Conservation (phyloP, 2,113 vertebrate species). For the Tragulus kanchil region DNA sequence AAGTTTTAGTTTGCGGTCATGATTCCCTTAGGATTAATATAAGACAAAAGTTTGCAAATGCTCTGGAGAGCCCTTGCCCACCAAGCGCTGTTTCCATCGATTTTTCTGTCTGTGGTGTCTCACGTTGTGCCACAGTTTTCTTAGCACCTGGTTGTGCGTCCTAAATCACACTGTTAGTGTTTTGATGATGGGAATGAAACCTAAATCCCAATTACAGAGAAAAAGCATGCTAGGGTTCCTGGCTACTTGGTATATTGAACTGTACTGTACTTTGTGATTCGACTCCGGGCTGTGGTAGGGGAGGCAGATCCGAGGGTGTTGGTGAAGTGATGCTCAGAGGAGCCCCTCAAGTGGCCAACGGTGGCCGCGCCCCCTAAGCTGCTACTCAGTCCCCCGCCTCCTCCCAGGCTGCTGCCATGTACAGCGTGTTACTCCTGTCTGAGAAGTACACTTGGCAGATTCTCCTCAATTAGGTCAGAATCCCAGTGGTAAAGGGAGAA, state of each 20-base stretch:
- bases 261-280: conserved; percentile 89
- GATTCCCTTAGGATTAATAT: conserved; percentile 55
- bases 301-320: conserved; percentile 80
- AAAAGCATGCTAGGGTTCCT: background rate
- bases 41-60: conserved; percentile 54
- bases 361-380: conserved; percentile 70
- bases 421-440: too few relatives aligned
- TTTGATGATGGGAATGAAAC: conserved; percentile 47
- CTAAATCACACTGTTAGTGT: conserved; percentile 72
- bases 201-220: background rate
- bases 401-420: conserved; percentile 55
- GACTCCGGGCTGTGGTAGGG: conserved; percentile 86
- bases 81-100: conserved; percentile 43
- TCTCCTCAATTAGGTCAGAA: background rate
- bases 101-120: conserved; percentile 59
- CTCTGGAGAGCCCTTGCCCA: conserved; percentile 21
- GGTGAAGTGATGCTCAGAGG: conserved; percentile 81
- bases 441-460: background rate
- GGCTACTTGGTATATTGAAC: conserved; percentile 89
- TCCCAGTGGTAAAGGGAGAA: background rate
- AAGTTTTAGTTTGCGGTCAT: conserved; percentile 30
- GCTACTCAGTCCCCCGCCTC: conserved; percentile 64
- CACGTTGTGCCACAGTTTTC: conserved; percentile 33
- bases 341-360: conserved; percentile 80
- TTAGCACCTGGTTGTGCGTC: conserved; percentile 65